Evolutionary conservation across 2,113 vertebrate genomes (phyloP).

Genomic region (Rhodinocichla rosea): DNA sequence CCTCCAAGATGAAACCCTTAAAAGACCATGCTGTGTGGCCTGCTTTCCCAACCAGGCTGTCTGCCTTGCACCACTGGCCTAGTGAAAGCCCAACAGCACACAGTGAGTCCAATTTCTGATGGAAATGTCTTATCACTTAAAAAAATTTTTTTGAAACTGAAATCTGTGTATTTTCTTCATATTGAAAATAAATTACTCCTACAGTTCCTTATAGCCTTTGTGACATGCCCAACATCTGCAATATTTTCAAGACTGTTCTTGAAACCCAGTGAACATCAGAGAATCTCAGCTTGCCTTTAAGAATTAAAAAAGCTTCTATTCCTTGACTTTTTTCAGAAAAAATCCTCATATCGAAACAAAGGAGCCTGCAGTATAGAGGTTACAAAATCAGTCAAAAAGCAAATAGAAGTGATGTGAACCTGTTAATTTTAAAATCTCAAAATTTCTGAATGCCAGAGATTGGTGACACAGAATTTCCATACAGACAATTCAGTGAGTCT

Average conservation of each 20-base stretch:
- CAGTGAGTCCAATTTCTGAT: neutral
- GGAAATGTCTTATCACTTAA: neutral
- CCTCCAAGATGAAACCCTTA: neutral
- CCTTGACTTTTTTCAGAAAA: neutral
- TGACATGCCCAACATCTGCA: neutral
- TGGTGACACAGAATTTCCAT: conserved; percentile 43
- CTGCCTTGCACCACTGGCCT: neutral
- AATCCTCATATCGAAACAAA: neutral
- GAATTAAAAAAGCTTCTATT: neutral
- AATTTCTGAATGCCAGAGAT: conserved; percentile 2
- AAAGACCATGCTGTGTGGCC: neutral
- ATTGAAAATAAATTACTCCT: neutral
- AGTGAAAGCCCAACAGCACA: neutral
- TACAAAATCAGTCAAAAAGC: neutral
- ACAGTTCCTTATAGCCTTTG: neutral
- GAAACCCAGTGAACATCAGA: neutral
- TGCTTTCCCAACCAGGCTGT: neutral
- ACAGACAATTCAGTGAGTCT: conserved; percentile 36
- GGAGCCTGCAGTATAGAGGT: neutral
- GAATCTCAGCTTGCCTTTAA: neutral
- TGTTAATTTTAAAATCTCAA: conserved; percentile 1
- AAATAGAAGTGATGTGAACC: neutral
- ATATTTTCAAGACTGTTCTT: neutral
- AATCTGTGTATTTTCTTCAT: neutral
- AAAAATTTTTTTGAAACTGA: neutral